Evolutionary conservation across 30 jellyfish, hydroid and myxozoan species (phyloP).

Genomic region (Chironex yamaguchii): DNA sequence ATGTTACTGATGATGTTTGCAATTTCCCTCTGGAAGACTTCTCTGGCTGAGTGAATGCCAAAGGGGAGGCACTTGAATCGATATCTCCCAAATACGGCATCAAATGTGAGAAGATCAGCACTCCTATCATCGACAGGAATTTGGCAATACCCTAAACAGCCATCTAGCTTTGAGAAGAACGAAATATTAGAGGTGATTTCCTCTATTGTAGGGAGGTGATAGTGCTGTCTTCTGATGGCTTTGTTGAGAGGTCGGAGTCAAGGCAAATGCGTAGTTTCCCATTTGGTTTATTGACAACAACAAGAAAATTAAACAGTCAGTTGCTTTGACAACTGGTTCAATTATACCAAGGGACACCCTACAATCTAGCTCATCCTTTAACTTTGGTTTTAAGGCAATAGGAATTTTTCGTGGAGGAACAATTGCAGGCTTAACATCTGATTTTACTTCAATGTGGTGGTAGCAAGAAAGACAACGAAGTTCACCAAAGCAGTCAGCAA

Average conservation of each 20-base stretch:
- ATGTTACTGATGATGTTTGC: conserved; percentile 5
- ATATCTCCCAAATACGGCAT: conserved; percentile 53
- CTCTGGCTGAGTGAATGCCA: conserved; percentile 59
- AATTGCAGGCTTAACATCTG: conserved; percentile 39
- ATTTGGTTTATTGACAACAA: conserved; percentile 57
- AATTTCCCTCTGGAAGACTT: conserved; percentile 2
- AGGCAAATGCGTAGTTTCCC: conserved; percentile 62
- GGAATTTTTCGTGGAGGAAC: conserved; percentile 42
- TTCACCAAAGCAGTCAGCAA: conserved; percentile 51
- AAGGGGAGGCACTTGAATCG: conserved; percentile 20
- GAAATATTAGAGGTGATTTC: conserved; percentile 57
- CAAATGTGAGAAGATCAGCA: conserved; percentile 42
- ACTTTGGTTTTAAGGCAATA: conserved; percentile 30
- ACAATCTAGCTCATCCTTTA: conserved; percentile 63
- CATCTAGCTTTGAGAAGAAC: conserved; percentile 62
- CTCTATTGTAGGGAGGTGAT: conserved; percentile 28
- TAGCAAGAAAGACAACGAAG: conserved; percentile 36
- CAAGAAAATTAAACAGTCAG: conserved; percentile 87
- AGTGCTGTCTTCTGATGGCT: conserved; percentile 44
- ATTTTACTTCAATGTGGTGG: no score
- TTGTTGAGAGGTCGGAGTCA: conserved; percentile 44
- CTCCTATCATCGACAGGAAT: conserved; percentile 43
- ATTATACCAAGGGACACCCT: conserved; percentile 65
- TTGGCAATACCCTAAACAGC: conserved; percentile 49
- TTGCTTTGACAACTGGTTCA: conserved; percentile 60